These are phyloP conservation scores for Forpus xanthops DNA, from an alignment of 2,797 vertebrate genomes.

Conservation along the genomic window DNA sequence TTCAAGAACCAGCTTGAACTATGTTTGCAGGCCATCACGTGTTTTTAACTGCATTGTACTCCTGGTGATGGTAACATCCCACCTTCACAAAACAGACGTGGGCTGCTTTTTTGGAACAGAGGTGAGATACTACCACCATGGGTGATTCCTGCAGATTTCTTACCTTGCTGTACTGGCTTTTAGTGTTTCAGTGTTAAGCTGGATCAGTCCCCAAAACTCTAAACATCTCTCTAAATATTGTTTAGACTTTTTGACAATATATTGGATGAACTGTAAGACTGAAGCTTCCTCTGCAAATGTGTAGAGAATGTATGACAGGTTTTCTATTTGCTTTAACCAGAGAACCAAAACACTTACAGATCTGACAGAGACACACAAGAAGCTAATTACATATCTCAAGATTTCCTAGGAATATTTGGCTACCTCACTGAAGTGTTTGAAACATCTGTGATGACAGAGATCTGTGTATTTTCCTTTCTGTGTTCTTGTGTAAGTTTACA, in stretches of 20 bases:
- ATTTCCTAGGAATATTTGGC: background rate
- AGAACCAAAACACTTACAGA: background rate
- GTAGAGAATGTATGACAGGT: background rate
- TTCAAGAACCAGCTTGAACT: background rate
- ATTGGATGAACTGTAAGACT: background rate
- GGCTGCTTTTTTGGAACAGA: background rate
- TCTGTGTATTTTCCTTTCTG: background rate
- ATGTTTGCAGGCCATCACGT: background rate
- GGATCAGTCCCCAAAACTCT: background rate
- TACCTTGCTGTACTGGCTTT: background rate
- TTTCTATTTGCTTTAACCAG: background rate
- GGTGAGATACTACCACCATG: background rate
- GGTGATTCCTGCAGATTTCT: background rate
- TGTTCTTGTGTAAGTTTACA: background rate
- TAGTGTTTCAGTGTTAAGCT: background rate
- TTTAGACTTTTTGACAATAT: background rate
- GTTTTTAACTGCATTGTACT: background rate
- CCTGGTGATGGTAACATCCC: background rate
- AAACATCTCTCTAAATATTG: background rate
- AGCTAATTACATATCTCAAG: background rate
- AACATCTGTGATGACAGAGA: background rate
- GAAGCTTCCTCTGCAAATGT: background rate
- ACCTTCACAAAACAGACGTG: background rate
- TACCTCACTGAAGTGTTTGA: background rate
- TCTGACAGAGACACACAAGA: background rate